Percentiles rank a stretch among this genome's conserved stretches.
Evolutionary conservation across 23 tunicate species (phyloP).

Genomic region (Aplidium turbinatum): DNA sequence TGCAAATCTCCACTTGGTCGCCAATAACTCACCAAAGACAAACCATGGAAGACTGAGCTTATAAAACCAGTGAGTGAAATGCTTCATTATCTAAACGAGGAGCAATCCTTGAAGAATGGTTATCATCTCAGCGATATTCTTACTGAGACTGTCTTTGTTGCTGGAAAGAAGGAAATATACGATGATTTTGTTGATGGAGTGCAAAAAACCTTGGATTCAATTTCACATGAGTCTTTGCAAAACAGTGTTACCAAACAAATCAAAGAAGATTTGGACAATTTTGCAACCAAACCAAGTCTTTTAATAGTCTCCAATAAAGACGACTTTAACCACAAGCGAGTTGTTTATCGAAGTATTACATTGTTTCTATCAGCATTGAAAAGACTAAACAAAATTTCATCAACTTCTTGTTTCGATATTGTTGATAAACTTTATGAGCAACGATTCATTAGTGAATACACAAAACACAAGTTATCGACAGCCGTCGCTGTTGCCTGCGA

Average conservation of each 20-base stretch:
- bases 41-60: constrained; percentile 18
- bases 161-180: constrained; percentile 19
- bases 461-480: neutral
- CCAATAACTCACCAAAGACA: constrained; percentile 13
- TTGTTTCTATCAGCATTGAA: constrained; percentile 16
- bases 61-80: constrained; percentile 43
- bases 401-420: constrained; percentile 3
- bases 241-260: neutral
- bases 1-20: constrained; percentile 44
- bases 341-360: constrained; percentile 1
- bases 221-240: neutral
- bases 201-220: neutral
- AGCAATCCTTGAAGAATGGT: constrained; percentile 25
- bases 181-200: neutral
- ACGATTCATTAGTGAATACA: neutral
- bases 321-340: neutral
- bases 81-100: constrained; percentile 20
- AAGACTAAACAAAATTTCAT: neutral
- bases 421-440: neutral
- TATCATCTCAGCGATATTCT: constrained; percentile 40
- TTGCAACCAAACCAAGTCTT: neutral
- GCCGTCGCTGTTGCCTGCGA: constrained; percentile 21
- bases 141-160: constrained; percentile 37
- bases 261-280: neutral
- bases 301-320: neutral